Percentiles rank a stretch among this genome's conserved stretches.
Evolutionary conservation across 2,888 invertebrate species (phyloP).

Genomic region (Dioctria linearis): DNA sequence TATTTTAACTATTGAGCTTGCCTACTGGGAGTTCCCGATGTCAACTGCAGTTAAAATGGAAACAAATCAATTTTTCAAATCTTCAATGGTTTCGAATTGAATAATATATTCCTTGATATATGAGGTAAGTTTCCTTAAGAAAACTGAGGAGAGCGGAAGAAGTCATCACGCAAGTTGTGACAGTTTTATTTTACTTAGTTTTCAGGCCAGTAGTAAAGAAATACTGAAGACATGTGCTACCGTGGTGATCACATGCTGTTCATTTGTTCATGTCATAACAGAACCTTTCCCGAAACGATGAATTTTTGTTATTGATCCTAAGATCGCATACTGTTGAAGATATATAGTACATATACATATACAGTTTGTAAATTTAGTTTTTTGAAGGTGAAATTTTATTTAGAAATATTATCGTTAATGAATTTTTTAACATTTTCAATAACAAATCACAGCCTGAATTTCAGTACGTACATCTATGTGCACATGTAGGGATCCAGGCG

Average conservation of each 20-base stretch:
- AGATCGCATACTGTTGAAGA: no score
- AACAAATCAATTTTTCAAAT: slow-evolving; percentile 35
- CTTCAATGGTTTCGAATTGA: slow-evolving; percentile 23
- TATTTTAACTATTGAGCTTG: slow-evolving; percentile 7
- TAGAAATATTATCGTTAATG: no score
- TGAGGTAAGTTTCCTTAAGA: slow-evolving; percentile 21
- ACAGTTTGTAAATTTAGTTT: no score
- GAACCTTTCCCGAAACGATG: no score
- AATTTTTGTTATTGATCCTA: no score
- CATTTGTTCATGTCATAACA: background rate
- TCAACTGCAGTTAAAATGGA: slow-evolving; percentile 20
- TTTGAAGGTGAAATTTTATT: no score
- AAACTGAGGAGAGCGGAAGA: slow-evolving; percentile 18
- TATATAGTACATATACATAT: no score
- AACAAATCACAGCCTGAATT: no score
- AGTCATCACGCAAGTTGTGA: slow-evolving; percentile 22
- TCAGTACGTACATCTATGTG: no score
- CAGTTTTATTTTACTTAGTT: slow-evolving; percentile 2
- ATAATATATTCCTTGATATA: slow-evolving; percentile 24
- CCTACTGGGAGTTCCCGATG: slow-evolving; percentile 45
- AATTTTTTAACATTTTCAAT: no score
- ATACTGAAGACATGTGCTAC: slow-evolving; percentile 13
- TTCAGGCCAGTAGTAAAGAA: background rate
- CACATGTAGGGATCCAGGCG: no score
- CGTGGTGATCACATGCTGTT: slow-evolving; percentile 30